Evolutionary conservation across 1,140 invertebrate genomes (phyloP), one percentile per base, ranked within the genome.

Genomic region (Wiebesia pumilae): DNA sequence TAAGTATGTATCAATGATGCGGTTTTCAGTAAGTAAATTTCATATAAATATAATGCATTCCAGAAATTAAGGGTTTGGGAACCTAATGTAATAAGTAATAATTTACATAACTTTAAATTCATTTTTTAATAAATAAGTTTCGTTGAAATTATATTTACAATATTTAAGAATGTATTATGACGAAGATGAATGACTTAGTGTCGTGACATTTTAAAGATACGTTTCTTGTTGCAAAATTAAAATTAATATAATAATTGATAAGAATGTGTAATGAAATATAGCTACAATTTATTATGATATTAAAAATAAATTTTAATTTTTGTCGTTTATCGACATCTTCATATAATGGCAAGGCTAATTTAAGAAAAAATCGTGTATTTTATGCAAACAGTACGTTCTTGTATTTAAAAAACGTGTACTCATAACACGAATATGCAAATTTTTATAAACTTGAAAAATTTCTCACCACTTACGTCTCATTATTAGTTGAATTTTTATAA

Each of bases 141-240:
- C n/a, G 27, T 75, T 4, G 43, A 75, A 79, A 58, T 79, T 54
- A 54, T 35, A 54, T 19, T 58, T 27, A 54, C 35, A 54, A 33
- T 54, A 54, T 79, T 54, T 79, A 54, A 33, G 58, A 51, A 33
- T 30, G 10, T 54, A 54, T 54, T 16, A 79, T 79, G 47, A 79
- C 77, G 30, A 79, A 79, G 77, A 79, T 79, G 77, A 79, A 79
- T 79, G 43, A 79, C n/a, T 54, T 54, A 54, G 65, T 51, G 71
- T 35, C 81, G 81, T 83, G 81, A 83, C 67, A 71, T 83, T 73
- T 83, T 51, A 51, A 3, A 33, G 67, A 83, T 83, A 73, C 33
- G 81, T 24, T 47, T 69, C 19, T 40, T 30, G 16, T 35, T 54
- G 10, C 3, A 79, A 79, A 54, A 30, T 79, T 79, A 30, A 77